Evolutionary conservation across 1,140 invertebrate species (phyloP).

Genomic region (Carposina sasakii): DNA sequence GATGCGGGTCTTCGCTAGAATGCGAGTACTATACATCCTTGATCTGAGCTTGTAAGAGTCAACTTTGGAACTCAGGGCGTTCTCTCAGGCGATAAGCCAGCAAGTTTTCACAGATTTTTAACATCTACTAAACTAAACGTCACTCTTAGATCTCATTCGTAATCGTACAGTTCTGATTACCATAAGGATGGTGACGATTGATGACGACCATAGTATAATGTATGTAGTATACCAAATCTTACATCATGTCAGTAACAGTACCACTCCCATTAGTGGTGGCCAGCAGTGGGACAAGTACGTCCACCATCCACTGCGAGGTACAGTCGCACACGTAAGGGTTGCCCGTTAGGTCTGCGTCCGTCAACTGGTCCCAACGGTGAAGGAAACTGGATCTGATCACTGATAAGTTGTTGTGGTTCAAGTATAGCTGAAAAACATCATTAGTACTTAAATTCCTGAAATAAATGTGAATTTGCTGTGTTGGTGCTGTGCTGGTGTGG

Average conservation of each 20-base stretch:
- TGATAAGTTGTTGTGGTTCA: slow-evolving; percentile 78
- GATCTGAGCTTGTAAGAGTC: background rate
- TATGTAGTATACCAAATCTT: slow-evolving; percentile 7
- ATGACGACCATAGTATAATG: background rate
- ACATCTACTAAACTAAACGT: background rate
- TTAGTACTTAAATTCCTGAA: too few species aligned
- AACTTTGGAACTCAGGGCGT: background rate
- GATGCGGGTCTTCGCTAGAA: background rate
- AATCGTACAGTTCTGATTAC: background rate
- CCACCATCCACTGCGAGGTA: slow-evolving; percentile 79
- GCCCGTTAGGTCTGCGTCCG: slow-evolving; percentile 73
- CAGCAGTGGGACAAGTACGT: slow-evolving; percentile 65
- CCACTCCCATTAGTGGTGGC: slow-evolving; percentile 13
- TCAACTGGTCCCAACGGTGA: slow-evolving; percentile 76
- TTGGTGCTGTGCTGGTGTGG: too few species aligned
- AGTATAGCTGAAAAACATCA: slow-evolving; percentile 71
- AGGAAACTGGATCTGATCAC: slow-evolving; percentile 73
- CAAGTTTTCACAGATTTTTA: background rate
- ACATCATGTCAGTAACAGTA: slow-evolving; percentile 29
- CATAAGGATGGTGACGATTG: background rate
- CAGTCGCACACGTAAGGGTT: slow-evolving; percentile 83
- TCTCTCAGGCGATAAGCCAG: background rate
- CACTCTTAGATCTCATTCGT: background rate
- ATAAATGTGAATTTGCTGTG: too few species aligned
- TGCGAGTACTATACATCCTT: background rate